These are phyloP conservation scores for Chrysotoxum bicinctum DNA, from an alignment of 2,888 invertebrate genomes.

Conservation along the genomic window DNA sequence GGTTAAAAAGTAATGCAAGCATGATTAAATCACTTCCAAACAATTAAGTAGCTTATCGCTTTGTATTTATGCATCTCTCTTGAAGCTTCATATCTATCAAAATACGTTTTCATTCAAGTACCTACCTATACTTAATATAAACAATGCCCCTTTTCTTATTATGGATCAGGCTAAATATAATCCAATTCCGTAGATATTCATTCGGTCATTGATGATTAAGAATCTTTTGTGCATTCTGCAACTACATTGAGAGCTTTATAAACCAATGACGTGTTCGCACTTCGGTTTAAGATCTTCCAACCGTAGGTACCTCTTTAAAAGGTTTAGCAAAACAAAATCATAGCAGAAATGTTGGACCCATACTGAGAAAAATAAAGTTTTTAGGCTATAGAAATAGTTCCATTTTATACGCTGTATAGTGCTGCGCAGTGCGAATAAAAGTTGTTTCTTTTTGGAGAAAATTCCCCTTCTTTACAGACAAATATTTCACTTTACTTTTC, in stretches of 20 bases:
- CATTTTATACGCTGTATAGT: not conserved
- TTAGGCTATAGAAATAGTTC: no score
- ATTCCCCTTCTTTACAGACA: not conserved
- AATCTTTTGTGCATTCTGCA: conserved; percentile 4
- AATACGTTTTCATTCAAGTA: not conserved
- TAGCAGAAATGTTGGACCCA: not conserved
- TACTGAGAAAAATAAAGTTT: not conserved
- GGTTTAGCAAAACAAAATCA: not conserved
- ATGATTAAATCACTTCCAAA: not conserved
- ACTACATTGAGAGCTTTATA: not conserved
- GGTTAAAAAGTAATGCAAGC: not conserved
- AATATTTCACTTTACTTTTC: not conserved
- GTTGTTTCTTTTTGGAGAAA: not conserved
- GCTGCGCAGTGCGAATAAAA: not conserved
- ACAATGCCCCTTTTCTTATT: not conserved
- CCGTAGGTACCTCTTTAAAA: not conserved
- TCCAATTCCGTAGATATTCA: conserved; percentile 7
- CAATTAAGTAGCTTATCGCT: not conserved
- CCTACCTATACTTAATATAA: not conserved
- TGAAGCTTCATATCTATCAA: not conserved
- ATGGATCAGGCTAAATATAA: not conserved
- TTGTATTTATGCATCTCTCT: no score
- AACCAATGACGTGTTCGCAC: conserved; percentile 5
- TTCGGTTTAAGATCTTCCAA: not conserved
- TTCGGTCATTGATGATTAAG: not conserved